Conservation (phyloP, 2,113 vertebrate species). For the Sinocyclocheilus anophthalmus region DNA sequence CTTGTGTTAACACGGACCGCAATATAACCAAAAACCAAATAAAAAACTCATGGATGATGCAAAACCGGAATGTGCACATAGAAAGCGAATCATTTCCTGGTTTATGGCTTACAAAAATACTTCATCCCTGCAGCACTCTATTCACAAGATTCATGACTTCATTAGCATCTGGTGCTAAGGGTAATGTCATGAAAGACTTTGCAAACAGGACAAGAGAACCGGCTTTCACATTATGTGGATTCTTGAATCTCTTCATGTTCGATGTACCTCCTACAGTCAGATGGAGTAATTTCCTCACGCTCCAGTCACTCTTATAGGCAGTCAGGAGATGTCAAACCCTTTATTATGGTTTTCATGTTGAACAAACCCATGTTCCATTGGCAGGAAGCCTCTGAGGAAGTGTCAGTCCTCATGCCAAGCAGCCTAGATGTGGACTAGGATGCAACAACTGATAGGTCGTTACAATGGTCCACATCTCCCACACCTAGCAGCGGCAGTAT, state of each 20-base stretch:
- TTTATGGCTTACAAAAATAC: background rate
- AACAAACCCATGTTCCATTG: too few relatives aligned
- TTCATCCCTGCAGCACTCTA: background rate
- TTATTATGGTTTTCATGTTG: too few relatives aligned
- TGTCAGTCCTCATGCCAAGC: background rate
- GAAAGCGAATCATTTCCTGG: background rate
- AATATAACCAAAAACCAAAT: too few relatives aligned
- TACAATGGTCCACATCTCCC: background rate
- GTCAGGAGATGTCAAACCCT: too few relatives aligned
- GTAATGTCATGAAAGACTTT: background rate
- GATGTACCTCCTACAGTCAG: background rate
- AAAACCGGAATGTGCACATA: background rate
- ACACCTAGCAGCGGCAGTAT: conserved; percentile 8
- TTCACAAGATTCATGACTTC: background rate
- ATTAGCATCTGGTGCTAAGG: background rate
- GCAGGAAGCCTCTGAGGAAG: too few relatives aligned
- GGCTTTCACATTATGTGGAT: conserved; percentile 19
- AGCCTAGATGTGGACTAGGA: background rate
- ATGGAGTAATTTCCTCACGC: too few relatives aligned
- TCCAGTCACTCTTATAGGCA: too few relatives aligned
- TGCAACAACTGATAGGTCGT: background rate
- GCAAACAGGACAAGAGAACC: background rate
- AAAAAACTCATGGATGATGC: too few relatives aligned
- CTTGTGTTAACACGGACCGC: too few relatives aligned
- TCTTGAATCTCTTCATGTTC: background rate